These are phyloP conservation scores for Drosophila conformis DNA, from an alignment of 2,888 invertebrate genomes.

Conservation along the genomic window DNA sequence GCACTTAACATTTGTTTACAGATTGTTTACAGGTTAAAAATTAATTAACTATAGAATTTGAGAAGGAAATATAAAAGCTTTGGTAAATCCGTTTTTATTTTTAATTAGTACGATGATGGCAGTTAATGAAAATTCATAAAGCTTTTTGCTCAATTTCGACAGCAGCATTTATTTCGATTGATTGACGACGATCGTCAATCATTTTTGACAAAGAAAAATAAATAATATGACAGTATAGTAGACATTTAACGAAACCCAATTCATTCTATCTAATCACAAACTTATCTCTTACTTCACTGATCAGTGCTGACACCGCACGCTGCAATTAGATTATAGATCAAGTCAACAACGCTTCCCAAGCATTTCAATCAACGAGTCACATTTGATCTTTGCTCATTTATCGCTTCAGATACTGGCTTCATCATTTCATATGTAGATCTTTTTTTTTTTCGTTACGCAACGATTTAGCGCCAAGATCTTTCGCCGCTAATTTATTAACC, in stretches of 20 bases:
- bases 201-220: background rate
- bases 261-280: background rate
- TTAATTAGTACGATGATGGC: background rate
- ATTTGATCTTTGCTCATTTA: slow-evolving; percentile 33
- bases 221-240: background rate
- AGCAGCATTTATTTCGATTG: background rate
- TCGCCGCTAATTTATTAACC: slow-evolving; percentile 60
- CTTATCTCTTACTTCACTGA: background rate
- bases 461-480: slow-evolving; percentile 31
- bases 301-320: background rate
- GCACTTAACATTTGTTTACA: background rate
- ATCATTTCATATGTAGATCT: slow-evolving; percentile 10
- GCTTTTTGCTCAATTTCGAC: background rate
- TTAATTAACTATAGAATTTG: background rate
- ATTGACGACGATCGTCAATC: background rate
- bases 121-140: background rate
- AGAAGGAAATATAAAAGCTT: background rate
- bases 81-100: background rate
- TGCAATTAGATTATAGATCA: slow-evolving; percentile 3
- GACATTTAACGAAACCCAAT: background rate
- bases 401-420: slow-evolving; percentile 4
- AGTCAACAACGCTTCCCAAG: background rate
- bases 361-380: slow-evolving; percentile 7
- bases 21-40: background rate
- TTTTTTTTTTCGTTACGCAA: slow-evolving; percentile 27